phyloP scores from a whole-genome alignment of 2,797 vertebrate species.

The Adelosebastes latens region DNA sequence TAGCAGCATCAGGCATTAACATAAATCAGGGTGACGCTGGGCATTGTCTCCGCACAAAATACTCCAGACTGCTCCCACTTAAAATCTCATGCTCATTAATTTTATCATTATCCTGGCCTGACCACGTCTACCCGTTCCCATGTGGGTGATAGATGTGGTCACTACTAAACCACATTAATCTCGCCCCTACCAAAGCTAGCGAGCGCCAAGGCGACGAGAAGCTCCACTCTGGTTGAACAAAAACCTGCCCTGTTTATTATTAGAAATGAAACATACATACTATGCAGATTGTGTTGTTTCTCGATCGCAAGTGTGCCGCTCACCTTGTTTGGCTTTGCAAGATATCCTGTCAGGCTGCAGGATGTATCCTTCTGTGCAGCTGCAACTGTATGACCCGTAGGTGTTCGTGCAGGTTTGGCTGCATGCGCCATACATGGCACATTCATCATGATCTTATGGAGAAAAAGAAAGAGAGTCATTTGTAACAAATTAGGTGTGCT shows the following conservation, averaged over 20 bases:
- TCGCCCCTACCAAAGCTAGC: conserved; percentile 41
- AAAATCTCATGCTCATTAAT: conserved; percentile 80
- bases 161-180: conserved; percentile 72
- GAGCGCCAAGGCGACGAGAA: conserved; percentile 32
- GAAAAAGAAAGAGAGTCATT: conserved; percentile 73
- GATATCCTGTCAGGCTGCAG: conserved; percentile 92
- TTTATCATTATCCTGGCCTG: conserved; percentile 78
- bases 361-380: conserved; percentile 93
- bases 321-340: conserved; percentile 95
- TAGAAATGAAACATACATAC: conserved; percentile 58
- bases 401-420: conserved; percentile 95
- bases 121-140: conserved; percentile 68
- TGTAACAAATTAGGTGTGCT: conserved; percentile 82
- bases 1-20: conserved; percentile 52
- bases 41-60: conserved; percentile 75
- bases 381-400: conserved; percentile 92
- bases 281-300: conserved; percentile 61
- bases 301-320: conserved; percentile 65
- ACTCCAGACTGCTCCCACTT: conserved; percentile 74
- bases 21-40: conserved; percentile 74
- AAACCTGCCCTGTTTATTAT: conserved; percentile 63
- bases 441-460: conserved; percentile 94
- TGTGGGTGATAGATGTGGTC: conserved; percentile 76
- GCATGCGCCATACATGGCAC: conserved; percentile 90
- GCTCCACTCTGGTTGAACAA: conserved; percentile 23